Evolutionary conservation across 2,797 vertebrate species (phyloP).

Genomic region (Diceros bicornis): DNA sequence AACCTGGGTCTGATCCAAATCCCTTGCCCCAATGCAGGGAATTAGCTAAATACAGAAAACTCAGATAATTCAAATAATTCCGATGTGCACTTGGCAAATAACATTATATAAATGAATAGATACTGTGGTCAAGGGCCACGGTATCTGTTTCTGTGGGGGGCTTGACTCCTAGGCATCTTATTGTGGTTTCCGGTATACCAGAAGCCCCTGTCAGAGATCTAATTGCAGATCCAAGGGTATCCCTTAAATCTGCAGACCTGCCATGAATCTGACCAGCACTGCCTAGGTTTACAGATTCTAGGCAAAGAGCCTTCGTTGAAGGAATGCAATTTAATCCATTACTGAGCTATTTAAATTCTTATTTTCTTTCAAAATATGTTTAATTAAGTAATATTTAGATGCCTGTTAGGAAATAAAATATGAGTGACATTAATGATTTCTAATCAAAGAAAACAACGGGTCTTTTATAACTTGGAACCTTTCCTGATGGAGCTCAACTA

Average conservation of each 20-base stretch:
- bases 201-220: background rate
- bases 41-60: background rate
- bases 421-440: background rate
- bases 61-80: background rate
- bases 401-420: conserved; percentile 36
- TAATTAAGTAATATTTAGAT: conserved; percentile 44
- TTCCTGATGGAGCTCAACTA: background rate
- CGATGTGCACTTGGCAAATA: background rate
- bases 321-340: background rate
- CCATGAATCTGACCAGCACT: background rate
- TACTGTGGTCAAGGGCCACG: background rate
- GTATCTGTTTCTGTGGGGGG: background rate
- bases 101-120: background rate
- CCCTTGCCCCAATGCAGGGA: background rate
- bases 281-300: background rate
- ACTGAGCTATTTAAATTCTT: background rate
- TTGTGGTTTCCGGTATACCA: background rate
- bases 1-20: background rate
- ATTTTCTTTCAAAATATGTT: conserved; percentile 54
- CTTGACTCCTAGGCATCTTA: background rate
- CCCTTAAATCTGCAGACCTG: background rate
- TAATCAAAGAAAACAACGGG: conserved; percentile 14
- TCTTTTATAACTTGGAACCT: background rate
- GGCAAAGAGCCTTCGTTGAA: background rate
- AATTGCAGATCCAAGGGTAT: background rate